Base-by-base conservation (phyloP, 2,113 vertebrate genomes). In the Xyrauchen texanus region DNA sequence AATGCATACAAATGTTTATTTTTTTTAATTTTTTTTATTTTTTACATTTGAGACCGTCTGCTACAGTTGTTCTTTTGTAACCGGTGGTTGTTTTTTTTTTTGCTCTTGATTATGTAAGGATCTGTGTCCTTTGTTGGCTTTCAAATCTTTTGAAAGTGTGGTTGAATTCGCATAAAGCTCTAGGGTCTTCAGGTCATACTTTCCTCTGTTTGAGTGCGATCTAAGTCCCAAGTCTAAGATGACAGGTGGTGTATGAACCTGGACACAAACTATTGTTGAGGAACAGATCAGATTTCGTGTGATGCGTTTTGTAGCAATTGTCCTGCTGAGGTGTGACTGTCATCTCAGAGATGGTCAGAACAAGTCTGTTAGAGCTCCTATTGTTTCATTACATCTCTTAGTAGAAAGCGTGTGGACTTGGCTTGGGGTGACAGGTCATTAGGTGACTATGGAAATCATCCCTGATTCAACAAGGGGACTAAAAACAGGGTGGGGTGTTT, bases 121-220 rank as follows among this genome's bases (percentile, higher is more conserved):
- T 52, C 16, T 8, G 4, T 51, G 21, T 74, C 45, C 16, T 47
- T 45, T 58, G 8, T 65, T 11, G 3, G 46, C 21, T 67, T n/a
- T 74, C 34, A 46, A 68, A 52, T 81, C 47, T 65, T 12, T 34
- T 9, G 49, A 45, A 49, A 79, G 83, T 84, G 89, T 74, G 16
- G 58, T 11, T 8, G 57, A 34, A 34, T 34, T 45, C 61, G 13
- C 46, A 45, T 7, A 62, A 47, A 21, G 12, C 10, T 12, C 12
- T 64, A 13, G 2, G 21, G 75, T 85, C 72, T 85, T 80, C 21
- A 8, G 85, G 62, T 83, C 81, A 78, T 57, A 21, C 46, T 78
- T 47, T 83, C 51, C 44, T 9, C 12, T 73, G 80, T 57, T 84
- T 46, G 58, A 16, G 46, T 10, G 16, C 11, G 3, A 34, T 5